Evolutionary conservation across 2,888 invertebrate species (phyloP).

Genomic region (Encarsia formosa): DNA sequence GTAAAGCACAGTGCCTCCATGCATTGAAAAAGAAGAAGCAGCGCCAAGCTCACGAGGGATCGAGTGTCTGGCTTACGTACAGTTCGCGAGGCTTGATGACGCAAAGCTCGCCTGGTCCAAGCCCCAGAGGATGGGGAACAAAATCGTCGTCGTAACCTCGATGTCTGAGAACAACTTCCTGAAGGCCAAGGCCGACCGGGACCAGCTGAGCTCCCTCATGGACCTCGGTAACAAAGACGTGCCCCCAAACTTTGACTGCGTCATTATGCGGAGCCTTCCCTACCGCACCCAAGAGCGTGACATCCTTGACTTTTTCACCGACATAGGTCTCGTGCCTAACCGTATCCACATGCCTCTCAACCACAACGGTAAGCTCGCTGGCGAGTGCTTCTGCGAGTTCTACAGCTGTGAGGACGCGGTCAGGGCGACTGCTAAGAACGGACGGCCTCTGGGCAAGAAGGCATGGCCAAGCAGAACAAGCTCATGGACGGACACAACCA

Average conservation of each 20-base stretch:
- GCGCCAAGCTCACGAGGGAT: too few species aligned
- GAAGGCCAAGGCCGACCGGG: slow-evolving; percentile 53
- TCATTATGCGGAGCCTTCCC: slow-evolving; percentile 72
- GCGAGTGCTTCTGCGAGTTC: slow-evolving; percentile 88
- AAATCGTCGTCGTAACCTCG: slow-evolving; percentile 60
- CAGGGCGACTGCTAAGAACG: slow-evolving; percentile 66
- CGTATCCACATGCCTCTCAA: slow-evolving; percentile 74
- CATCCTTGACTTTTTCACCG: slow-evolving; percentile 74
- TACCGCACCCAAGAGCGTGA: slow-evolving; percentile 72
- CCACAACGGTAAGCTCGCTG: slow-evolving; percentile 66
- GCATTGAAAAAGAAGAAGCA: too few species aligned
- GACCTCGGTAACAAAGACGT: slow-evolving; percentile 27
- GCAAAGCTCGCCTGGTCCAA: slow-evolving; percentile 60
- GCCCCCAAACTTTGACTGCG: slow-evolving; percentile 57
- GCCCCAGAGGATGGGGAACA: slow-evolving; percentile 58
- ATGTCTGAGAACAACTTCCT: slow-evolving; percentile 63
- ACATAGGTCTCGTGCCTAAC: slow-evolving; percentile 70
- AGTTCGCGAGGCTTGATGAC: slow-evolving; percentile 71
- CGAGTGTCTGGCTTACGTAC: slow-evolving; percentile 67
- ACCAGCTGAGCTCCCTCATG: slow-evolving; percentile 39
- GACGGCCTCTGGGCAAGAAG: slow-evolving; percentile 62
- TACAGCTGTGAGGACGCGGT: slow-evolving; percentile 66
- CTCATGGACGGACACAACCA: slow-evolving; percentile 31
- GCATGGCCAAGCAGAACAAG: slow-evolving; percentile 50
- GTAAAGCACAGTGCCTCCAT: too few species aligned